phyloP scores from a whole-genome alignment of 1,140 invertebrate genomes.

The Drosophila tsacasi region DNA sequence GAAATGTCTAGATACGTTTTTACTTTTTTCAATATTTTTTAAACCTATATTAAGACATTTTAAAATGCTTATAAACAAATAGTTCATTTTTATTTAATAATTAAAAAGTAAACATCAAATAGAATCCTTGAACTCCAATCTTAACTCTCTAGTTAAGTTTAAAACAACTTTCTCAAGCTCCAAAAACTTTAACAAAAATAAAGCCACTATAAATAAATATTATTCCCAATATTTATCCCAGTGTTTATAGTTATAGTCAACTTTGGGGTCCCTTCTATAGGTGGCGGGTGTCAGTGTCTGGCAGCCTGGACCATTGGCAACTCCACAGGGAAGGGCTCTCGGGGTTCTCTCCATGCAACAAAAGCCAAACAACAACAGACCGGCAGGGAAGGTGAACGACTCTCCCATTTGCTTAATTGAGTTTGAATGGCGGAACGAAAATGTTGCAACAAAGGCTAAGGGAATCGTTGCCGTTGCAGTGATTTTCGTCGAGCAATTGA shows the following conservation, averaged over 20 bases:
- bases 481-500: slow-evolving; percentile 36
- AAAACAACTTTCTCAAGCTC: not conserved
- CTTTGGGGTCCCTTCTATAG: slow-evolving; percentile 2
- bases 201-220: not conserved
- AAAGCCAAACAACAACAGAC: slow-evolving; percentile 33
- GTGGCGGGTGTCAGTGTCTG: slow-evolving; percentile 25
- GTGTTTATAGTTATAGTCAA: not conserved
- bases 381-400: slow-evolving; percentile 63
- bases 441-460: slow-evolving; percentile 35
- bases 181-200: not conserved
- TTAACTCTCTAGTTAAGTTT: no score
- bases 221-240: not conserved
- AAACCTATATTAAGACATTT: not conserved
- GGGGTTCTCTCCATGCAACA: slow-evolving; percentile 6
- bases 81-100: not conserved
- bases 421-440: slow-evolving; percentile 74
- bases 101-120: not conserved
- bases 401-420: slow-evolving; percentile 76
- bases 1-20: not conserved
- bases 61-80: not conserved
- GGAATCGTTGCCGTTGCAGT: slow-evolving; percentile 50
- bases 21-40: not conserved
- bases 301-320: slow-evolving; percentile 27
- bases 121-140: not conserved
- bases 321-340: slow-evolving; percentile 22